These are phyloP conservation scores for Aramus guarauna DNA, from an alignment of 2,113 vertebrate genomes.

Conservation along the genomic window DNA sequence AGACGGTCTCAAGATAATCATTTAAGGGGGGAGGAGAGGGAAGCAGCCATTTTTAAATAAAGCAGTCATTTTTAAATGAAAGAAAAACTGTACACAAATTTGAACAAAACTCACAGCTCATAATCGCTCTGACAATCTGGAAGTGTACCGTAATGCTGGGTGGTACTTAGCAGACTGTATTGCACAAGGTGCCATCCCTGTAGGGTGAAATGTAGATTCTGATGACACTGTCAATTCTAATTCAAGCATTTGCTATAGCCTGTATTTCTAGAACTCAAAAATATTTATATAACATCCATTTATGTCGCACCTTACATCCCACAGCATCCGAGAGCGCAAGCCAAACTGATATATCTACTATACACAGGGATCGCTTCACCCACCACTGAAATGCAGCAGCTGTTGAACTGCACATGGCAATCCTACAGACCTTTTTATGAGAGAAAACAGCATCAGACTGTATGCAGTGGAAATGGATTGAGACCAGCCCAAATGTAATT, in stretches of 20 bases:
- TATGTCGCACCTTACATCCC: background rate
- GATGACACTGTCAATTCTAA: background rate
- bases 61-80: background rate
- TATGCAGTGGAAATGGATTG: background rate
- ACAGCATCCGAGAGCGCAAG: background rate
- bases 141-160: background rate
- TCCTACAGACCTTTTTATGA: background rate
- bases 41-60: background rate
- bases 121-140: background rate
- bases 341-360: background rate
- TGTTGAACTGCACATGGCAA: background rate
- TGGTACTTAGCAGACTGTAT: background rate
- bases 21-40: background rate
- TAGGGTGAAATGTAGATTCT: background rate
- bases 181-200: background rate
- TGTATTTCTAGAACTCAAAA: background rate
- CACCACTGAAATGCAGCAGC: background rate
- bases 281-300: slow-evolving; percentile 8
- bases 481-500: background rate
- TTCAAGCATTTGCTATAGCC: background rate
- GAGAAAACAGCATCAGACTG: background rate
- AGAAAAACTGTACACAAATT: background rate
- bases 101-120: background rate
- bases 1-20: background rate
- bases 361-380: background rate